phyloP scores from a whole-genome alignment of 2,888 invertebrate genomes.

The Ctena decussata region DNA sequence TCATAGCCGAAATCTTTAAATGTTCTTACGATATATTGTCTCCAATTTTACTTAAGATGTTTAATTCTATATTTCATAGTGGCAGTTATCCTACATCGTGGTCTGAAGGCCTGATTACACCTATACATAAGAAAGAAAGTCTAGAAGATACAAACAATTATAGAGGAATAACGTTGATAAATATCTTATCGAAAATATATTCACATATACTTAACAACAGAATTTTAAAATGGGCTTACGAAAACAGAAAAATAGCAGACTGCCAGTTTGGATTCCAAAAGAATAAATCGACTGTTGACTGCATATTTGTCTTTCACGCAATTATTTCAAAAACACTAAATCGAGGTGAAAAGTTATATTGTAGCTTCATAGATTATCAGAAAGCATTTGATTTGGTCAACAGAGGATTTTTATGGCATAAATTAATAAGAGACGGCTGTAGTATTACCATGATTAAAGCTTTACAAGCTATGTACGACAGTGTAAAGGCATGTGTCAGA shows the following conservation, averaged over 20 bases:
- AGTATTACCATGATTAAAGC: not conserved
- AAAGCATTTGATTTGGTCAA: not conserved
- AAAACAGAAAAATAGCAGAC: not conserved
- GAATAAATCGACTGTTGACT: slow-evolving; percentile 4
- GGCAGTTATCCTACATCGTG: not conserved
- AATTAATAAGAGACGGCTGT: not conserved
- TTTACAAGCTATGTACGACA: slow-evolving; percentile 8
- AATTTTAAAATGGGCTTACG: not conserved
- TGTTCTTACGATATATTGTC: not conserved
- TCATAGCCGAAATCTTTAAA: not conserved
- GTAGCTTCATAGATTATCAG: not conserved
- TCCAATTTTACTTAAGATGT: not conserved
- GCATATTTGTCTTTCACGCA: slow-evolving; percentile 12
- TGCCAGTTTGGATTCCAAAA: slow-evolving; percentile 19
- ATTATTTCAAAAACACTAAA: not conserved
- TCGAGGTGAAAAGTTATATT: not conserved
- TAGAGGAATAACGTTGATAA: not conserved
- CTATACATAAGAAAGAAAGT: not conserved
- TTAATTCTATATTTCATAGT: not conserved
- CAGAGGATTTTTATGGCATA: slow-evolving; percentile 14
- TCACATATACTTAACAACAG: not conserved
- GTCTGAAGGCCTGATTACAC: not conserved
- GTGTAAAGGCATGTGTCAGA: slow-evolving; percentile 9
- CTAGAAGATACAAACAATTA: not conserved
- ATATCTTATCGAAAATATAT: not conserved